These are phyloP conservation scores for Eonycteris spelaea DNA, from an alignment of 2,113 vertebrate species.

Conservation along the genomic window DNA sequence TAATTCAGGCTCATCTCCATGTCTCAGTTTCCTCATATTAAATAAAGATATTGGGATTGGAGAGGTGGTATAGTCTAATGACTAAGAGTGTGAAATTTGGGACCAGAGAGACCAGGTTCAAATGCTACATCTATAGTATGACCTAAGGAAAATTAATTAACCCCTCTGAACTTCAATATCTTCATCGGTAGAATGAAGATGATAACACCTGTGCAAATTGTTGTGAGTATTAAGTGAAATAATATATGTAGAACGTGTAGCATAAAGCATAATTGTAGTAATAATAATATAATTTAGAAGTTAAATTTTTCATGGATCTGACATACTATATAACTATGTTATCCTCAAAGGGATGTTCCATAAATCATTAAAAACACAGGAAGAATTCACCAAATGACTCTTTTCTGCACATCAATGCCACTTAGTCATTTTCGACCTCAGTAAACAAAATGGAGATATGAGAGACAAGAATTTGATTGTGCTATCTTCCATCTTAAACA, in stretches of 20 bases:
- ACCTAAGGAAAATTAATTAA: background rate
- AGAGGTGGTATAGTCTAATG: background rate
- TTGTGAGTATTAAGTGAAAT: background rate
- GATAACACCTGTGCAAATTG: background rate
- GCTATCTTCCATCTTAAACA: conserved; percentile 40
- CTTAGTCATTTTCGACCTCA: background rate
- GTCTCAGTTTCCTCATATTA: background rate
- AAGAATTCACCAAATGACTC: background rate
- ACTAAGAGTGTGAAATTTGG: background rate
- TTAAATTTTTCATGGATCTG: background rate
- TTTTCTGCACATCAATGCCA: background rate
- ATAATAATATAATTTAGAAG: background rate
- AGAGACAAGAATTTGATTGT: conserved; percentile 22
- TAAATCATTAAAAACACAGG: background rate
- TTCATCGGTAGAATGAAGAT: background rate
- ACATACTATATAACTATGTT: background rate
- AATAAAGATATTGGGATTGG: background rate
- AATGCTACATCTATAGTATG: background rate
- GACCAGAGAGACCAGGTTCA: background rate
- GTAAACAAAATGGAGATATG: background rate
- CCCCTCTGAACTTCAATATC: background rate
- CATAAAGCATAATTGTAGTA: background rate
- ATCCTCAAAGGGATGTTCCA: background rate
- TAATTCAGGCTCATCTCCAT: background rate
- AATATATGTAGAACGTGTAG: background rate